Base-by-base conservation (phyloP, 2,888 invertebrate species). In the Ischnura elegans region DNA sequence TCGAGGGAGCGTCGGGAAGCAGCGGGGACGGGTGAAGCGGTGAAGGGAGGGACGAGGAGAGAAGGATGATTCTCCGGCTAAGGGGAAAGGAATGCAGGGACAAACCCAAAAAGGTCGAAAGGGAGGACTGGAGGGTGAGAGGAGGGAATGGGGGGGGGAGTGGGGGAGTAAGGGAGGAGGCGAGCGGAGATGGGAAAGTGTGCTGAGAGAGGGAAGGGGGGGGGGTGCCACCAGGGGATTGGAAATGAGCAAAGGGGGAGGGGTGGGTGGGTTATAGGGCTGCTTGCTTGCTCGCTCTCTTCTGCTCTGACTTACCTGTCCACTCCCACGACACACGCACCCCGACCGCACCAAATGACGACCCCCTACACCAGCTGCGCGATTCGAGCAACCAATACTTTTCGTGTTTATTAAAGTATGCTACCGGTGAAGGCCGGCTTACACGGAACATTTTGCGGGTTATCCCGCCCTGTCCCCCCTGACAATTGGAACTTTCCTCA, bases 161-260 rank as follows among this genome's bases (percentile, higher is more conserved):
- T 51, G 45, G 42, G 87, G 87, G 47, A 29, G 61, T 45, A 76
- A 19, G 76, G n/a, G 61, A 61, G 36, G 85, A 45, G 47, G 85
- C 85, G 87, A 47, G 87, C 42, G 36, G 93, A 93, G 94, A 93
- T 93, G 42, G 94, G 87, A 47, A 84, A 25, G 45, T 8, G 45
- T 16, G 86, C 86, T 94, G 94, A 94, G 42, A 51, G 66, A 51
- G 93, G 61, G n/a, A 61, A 46, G 85, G 13, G 93, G 94, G 94
- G 95, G 95, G 95, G 95, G 96, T 95, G 96, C 96, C 95, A 95
- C 95, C 95, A 95, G 95, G 95, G 6, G 66, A 6, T 8, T 47
- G 66, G 66, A 21, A n/a, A 94, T 94, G 94, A 21, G 93, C 19
- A 4, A 4, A 8, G 87, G 21, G 66, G 43, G 47, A 55, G 29